Base-by-base conservation (phyloP, 2,888 invertebrate species). In the Orgyia antiqua region DNA sequence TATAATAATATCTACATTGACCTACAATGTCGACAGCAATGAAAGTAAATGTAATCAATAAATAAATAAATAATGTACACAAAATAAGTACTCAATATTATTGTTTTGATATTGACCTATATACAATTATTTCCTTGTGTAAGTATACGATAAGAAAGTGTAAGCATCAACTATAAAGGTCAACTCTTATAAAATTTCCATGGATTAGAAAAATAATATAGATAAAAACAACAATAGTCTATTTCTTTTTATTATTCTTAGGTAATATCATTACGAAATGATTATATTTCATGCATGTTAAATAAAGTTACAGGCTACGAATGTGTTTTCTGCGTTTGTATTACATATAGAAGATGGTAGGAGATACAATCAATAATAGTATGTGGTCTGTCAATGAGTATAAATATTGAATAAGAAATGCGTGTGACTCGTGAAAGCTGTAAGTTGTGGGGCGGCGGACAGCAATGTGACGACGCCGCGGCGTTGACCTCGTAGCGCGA, bases 91-190 rank as follows among this genome's bases (percentile, higher is more conserved):
- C 25, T 24, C 25, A 31, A 52, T 62, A 63, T 69, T 64, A 61
- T 71, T 77, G 70, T 73, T 78, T 68, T 72, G 70, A 67, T 75
- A 75, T 70, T 78, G 76, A 79, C 78, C 77, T 58, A 58, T 64
- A 68, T 73, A 60, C 46, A 50, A 50, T 37, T 46, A 56, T 39
- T 51, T 58, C 23, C 11, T 10, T 23, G 11, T 52, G 20, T 21
- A 23, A 12, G 18, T 32, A 23, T 15, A 7, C 39, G 38, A 47
- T 51, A 50, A 39, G 41, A 38, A 19, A n/a, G 9, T 3, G 12
- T 27, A 17, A 27, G 20, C n/a, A n/a, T 20, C 9, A 9, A 4
- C 11, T 18, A 10, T 29, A 2, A 8, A n/a, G 13, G n/a, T 27
- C 10, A 10, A n/a, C n/a, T n/a, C 10, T 13, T 32, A 27, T 10